A percentile compares a stretch with the other conserved stretches of the same genome.
Conservation (phyloP, 2,888 invertebrate genomes). For the Lasioglossum lativentre region DNA sequence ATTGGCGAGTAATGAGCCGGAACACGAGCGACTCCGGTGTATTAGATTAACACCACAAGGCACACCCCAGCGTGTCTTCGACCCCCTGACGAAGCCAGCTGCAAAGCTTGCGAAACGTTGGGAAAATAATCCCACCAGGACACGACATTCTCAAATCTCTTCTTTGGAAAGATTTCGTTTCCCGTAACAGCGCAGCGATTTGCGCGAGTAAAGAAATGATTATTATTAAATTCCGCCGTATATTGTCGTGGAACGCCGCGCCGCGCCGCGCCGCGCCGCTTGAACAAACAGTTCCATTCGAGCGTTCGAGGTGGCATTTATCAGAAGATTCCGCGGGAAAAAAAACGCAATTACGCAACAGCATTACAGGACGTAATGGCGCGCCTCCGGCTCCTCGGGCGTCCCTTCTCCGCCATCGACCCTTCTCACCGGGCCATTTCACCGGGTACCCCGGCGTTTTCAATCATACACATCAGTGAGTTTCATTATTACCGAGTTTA, state of each 20-base stretch:
- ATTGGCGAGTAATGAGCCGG: not conserved
- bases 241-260: not conserved
- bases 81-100: not conserved
- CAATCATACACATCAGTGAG: slow-evolving; percentile 82
- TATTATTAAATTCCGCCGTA: not conserved
- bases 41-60: not conserved
- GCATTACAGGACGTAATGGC: slow-evolving; percentile 73
- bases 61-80: not conserved
- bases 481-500: slow-evolving; percentile 82
- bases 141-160: not conserved
- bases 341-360: slow-evolving; percentile 66
- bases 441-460: slow-evolving; percentile 75
- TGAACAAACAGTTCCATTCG: not conserved
- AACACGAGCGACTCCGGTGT: not conserved
- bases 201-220: not conserved
- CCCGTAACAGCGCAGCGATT: not conserved
- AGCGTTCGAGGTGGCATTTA: not conserved
- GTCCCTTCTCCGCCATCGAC: slow-evolving; percentile 55
- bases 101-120: not conserved
- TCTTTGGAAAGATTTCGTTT: not conserved
- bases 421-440: slow-evolving; percentile 70
- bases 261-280: no score
- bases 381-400: slow-evolving; percentile 46
- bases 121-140: not conserved
- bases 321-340: not conserved